Evolutionary conservation across 1,140 invertebrate genomes (phyloP).

Genomic region (Lanistes nyassanus): DNA sequence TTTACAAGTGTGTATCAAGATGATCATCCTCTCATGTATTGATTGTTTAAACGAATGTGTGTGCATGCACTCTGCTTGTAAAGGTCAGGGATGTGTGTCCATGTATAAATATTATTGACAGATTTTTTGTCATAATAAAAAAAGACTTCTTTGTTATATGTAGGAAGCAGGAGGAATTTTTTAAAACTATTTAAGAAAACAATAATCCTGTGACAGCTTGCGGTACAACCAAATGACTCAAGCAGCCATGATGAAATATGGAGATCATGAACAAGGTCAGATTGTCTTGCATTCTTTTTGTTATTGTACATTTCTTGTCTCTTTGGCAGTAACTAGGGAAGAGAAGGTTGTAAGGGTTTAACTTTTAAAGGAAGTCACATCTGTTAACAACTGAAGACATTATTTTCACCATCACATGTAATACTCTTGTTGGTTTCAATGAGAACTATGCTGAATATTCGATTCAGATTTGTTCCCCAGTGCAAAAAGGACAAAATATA

Average conservation of each 20-base stretch:
- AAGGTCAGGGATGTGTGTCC: not conserved
- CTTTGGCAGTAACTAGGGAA: no score
- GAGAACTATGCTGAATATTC: no score
- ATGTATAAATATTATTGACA: not conserved
- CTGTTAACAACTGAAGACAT: no score
- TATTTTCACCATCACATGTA: no score
- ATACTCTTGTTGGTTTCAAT: no score
- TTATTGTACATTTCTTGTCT: no score
- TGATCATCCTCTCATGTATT: not conserved
- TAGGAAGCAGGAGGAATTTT: not conserved
- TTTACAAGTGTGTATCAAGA: conserved; percentile 15
- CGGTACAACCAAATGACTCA: conserved; percentile 43
- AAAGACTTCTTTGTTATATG: not conserved
- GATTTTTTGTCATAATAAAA: not conserved
- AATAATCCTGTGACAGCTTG: conserved; percentile 29
- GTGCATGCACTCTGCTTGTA: not conserved
- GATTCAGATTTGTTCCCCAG: no score
- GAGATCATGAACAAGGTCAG: conserved; percentile 42
- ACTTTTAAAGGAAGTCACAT: no score
- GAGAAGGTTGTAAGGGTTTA: no score
- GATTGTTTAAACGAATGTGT: not conserved
- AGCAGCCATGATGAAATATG: conserved; percentile 51
- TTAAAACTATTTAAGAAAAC: not conserved
- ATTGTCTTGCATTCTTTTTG: no score
- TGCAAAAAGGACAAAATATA: no score